Evolutionary conservation across 2,113 vertebrate genomes (phyloP).

Genomic region (Rhombomys opimus): DNA sequence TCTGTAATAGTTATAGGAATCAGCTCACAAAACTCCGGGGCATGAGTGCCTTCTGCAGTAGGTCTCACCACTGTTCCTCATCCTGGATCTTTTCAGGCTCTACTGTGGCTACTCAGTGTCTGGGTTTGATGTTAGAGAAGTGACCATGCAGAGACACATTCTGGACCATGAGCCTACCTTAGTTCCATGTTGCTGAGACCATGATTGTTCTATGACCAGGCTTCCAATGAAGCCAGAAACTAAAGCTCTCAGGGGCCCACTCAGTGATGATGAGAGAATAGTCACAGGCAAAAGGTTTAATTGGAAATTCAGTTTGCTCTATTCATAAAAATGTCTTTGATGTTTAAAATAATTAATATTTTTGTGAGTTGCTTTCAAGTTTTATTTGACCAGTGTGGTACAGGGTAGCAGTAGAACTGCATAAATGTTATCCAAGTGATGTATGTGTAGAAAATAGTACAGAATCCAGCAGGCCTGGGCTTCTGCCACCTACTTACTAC

Average conservation of each 20-base stretch:
- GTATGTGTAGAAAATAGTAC: not conserved
- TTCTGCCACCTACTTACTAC: not conserved
- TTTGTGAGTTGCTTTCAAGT: slow-evolving; percentile 71
- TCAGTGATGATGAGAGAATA: slow-evolving; percentile 73
- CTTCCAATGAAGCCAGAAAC: slow-evolving; percentile 43
- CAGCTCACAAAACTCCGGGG: not conserved
- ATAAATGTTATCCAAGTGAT: not conserved
- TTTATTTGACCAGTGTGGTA: slow-evolving; percentile 60
- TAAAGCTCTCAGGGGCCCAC: slow-evolving; percentile 16
- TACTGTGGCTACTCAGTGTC: not conserved
- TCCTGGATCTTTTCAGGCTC: not conserved
- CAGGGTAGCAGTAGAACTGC: slow-evolving; percentile 3
- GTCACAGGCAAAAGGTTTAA: slow-evolving; percentile 81
- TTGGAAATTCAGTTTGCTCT: slow-evolving; percentile 81
- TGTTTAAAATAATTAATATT: slow-evolving; percentile 80
- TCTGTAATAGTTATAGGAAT: not conserved
- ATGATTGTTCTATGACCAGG: not conserved
- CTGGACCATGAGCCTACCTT: not conserved
- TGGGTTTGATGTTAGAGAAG: not conserved
- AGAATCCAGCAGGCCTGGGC: not conserved
- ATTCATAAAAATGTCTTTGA: slow-evolving; percentile 82
- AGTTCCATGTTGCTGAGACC: not conserved
- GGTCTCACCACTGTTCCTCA: not conserved
- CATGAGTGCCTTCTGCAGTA: fast-evolving
- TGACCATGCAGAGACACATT: not conserved